Conservation (phyloP, 2,888 invertebrate species). For the Horisme vitalbata region DNA sequence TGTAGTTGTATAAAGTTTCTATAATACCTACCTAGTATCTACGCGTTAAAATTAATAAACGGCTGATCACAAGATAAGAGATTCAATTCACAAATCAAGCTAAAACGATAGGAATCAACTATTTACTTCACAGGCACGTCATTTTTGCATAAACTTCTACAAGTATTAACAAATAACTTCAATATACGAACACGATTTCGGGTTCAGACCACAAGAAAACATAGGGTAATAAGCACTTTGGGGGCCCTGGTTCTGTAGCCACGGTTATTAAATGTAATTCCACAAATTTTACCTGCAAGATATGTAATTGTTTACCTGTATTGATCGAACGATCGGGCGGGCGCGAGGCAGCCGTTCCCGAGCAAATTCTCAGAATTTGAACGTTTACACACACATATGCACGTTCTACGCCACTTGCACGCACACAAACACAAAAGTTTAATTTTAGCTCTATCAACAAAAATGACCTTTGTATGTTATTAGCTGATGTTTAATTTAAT, state of each 20-base stretch:
- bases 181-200: constrained; percentile 9
- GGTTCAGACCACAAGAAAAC: constrained; percentile 8
- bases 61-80: constrained; percentile 11
- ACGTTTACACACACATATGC: constrained; percentile 57
- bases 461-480: constrained; percentile 44
- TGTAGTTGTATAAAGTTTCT: too few relatives aligned
- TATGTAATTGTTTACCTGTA: too few relatives aligned
- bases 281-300: constrained; percentile 45
- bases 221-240: constrained; percentile 15
- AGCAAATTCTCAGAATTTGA: constrained; percentile 71
- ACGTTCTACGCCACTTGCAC: constrained; percentile 36
- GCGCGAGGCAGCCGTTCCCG: too few relatives aligned
- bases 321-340: constrained; percentile 51
- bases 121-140: constrained; percentile 26
- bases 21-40: too few relatives aligned
- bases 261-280: constrained; percentile 16
- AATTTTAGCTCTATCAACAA: constrained; percentile 68
- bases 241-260: background rate
- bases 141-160: constrained; percentile 28
- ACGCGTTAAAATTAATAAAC: too few relatives aligned
- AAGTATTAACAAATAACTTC: constrained; percentile 8
- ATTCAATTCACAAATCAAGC: background rate
- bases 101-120: background rate
- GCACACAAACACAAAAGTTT: constrained; percentile 48
- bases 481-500: constrained; percentile 16